phyloP scores from a whole-genome alignment of 2,888 invertebrate genomes.

The Andrena flavipes region DNA sequence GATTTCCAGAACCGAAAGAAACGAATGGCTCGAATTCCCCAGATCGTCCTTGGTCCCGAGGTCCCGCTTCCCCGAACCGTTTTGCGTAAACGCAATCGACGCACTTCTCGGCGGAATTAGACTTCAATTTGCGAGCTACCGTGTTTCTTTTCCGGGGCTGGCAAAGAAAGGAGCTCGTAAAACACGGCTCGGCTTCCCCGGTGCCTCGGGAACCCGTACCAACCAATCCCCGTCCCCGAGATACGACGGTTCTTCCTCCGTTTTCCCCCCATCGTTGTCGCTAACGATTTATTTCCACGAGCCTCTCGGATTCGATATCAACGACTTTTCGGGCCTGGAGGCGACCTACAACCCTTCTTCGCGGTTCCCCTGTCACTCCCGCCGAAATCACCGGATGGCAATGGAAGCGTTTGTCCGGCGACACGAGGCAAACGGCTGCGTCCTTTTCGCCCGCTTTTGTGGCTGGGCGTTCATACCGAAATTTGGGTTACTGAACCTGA shows the following conservation, averaged over 20 bases:
- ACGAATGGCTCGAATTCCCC: neutral
- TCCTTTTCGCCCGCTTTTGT: slow-evolving; percentile 37
- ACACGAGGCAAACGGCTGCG: slow-evolving; percentile 45
- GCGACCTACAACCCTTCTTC: slow-evolving; percentile 58
- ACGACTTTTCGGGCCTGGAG: slow-evolving; percentile 70
- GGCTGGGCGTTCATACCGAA: slow-evolving; percentile 43
- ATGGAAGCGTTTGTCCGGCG: slow-evolving; percentile 33
- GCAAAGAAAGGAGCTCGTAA: slow-evolving; percentile 72
- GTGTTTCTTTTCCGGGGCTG: slow-evolving; percentile 66
- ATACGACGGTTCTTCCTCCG: slow-evolving; percentile 53
- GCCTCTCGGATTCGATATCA: slow-evolving; percentile 71
- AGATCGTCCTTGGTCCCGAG: neutral
- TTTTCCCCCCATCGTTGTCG: slow-evolving; percentile 52
- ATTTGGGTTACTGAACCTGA: slow-evolving; percentile 55
- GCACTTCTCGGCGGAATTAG: slow-evolving; percentile 54
- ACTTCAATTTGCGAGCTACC: slow-evolving; percentile 69
- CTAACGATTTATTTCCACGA: slow-evolving; percentile 73
- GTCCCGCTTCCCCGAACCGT: neutral
- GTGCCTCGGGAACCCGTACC: slow-evolving; percentile 32
- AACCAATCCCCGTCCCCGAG: slow-evolving; percentile 63
- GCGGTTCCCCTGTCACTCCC: slow-evolving; percentile 31
- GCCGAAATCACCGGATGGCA: slow-evolving; percentile 22
- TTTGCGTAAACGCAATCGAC: slow-evolving; percentile 17
- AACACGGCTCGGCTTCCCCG: slow-evolving; percentile 53
- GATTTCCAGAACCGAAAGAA: neutral